Evolutionary conservation across 1,140 invertebrate species (phyloP).

Genomic region (Acyrthosiphon pisum): DNA sequence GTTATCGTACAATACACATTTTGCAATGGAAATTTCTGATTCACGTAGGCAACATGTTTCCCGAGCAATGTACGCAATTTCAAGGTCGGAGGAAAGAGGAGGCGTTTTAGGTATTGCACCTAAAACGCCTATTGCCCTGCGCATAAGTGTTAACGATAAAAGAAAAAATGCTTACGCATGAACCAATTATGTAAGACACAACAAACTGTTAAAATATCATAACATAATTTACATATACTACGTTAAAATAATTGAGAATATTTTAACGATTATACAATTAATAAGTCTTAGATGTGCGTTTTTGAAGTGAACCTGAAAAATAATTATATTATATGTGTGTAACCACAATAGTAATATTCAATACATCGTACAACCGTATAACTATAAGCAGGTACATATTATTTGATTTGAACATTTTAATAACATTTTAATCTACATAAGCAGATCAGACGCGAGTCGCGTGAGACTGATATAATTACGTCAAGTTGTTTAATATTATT

Average conservation of each 20-base stretch:
- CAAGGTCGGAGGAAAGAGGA: constrained; percentile 50
- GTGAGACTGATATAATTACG: no score
- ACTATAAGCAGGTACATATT: no score
- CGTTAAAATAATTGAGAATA: neutral
- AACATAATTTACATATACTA: neutral
- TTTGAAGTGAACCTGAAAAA: neutral
- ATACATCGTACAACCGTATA: neutral
- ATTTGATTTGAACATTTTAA: no score
- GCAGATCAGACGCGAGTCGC: no score
- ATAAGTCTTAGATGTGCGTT: neutral
- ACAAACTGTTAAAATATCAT: neutral
- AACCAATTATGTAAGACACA: neutral
- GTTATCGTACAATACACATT: neutral
- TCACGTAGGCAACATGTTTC: neutral
- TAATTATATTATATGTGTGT: neutral
- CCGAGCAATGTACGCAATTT: neutral
- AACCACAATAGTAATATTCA: neutral
- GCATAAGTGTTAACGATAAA: neutral
- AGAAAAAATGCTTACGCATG: neutral
- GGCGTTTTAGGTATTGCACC: constrained; percentile 37
- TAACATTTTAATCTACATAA: no score
- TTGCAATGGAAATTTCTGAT: constrained; percentile 6
- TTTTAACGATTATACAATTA: no score
- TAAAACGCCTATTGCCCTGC: neutral
- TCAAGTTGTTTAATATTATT: no score